phyloP scores from a whole-genome alignment of 2,888 invertebrate genomes.

The Rhimphoctona megacephalus region DNA sequence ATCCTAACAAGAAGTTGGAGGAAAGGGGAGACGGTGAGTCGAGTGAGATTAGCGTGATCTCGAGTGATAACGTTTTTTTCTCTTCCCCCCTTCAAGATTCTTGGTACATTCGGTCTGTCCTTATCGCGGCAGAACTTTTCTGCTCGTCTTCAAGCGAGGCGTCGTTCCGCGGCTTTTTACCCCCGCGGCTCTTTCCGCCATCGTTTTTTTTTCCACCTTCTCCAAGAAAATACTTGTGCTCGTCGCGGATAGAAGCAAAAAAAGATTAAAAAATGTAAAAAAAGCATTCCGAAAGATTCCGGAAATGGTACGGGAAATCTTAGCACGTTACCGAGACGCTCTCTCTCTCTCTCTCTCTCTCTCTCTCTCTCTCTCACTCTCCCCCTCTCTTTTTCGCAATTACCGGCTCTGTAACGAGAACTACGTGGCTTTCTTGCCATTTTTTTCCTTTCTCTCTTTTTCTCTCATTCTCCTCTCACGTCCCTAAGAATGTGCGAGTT shows the following conservation, averaged over 20 bases:
- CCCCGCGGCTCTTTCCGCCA: conserved; percentile 66
- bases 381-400: conserved; percentile 74
- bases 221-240: conserved; percentile 50
- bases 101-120: conserved; percentile 33
- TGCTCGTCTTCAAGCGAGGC: conserved; percentile 47
- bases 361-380: conserved; percentile 17
- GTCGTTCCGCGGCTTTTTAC: conserved; percentile 60
- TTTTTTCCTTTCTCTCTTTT: conserved; percentile 7
- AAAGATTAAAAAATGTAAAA: conserved; percentile 23
- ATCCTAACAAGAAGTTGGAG: conserved; percentile 55
- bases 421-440: conserved; percentile 60
- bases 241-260: conserved; percentile 39
- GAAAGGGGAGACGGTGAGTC: conserved; percentile 73
- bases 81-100: conserved; percentile 49
- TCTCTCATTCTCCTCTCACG: conserved; percentile 35
- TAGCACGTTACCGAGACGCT: conserved; percentile 77
- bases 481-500: conserved; percentile 78
- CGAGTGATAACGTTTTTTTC: conserved; percentile 81
- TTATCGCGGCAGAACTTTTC: conserved; percentile 56
- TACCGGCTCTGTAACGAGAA: conserved; percentile 81
- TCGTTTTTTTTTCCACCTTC: conserved; percentile 37
- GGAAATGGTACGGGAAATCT: conserved; percentile 71
- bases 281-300: conserved; percentile 49
- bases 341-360: conserved; percentile 31
- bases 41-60: conserved; percentile 84